Evolutionary conservation across 2,797 vertebrate genomes (phyloP).

Genomic region (Sebastes matsubarae): DNA sequence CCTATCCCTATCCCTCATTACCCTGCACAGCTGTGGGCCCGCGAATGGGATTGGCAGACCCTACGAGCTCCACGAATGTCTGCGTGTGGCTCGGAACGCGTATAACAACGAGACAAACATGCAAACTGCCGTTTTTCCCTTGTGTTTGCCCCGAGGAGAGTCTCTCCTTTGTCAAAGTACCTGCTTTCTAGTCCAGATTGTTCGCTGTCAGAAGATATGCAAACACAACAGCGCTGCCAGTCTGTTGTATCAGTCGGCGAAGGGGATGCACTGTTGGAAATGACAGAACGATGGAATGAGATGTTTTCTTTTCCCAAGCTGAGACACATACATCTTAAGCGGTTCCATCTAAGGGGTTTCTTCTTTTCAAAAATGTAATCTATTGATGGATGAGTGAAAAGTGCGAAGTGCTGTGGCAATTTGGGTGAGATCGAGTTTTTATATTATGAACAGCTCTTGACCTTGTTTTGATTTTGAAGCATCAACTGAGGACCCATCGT

Average conservation of each 20-base stretch:
- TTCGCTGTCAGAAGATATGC: slow-evolving; percentile 41
- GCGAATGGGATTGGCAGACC: slow-evolving; percentile 30
- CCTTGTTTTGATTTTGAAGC: neutral
- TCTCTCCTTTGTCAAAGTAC: slow-evolving; percentile 45
- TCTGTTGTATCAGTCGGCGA: slow-evolving; percentile 27
- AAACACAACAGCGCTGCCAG: slow-evolving; percentile 33
- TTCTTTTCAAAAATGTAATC: neutral
- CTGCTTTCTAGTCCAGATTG: slow-evolving; percentile 46
- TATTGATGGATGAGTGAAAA: neutral
- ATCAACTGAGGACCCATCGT: neutral
- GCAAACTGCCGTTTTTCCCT: slow-evolving; percentile 37
- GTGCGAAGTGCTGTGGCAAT: no score
- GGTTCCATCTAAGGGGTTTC: neutral
- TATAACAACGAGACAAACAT: slow-evolving; percentile 41
- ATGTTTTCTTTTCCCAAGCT: neutral
- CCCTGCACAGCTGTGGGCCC: slow-evolving; percentile 53
- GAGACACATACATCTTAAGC: neutral
- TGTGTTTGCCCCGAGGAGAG: slow-evolving; percentile 42
- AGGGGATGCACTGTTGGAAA: slow-evolving; percentile 17
- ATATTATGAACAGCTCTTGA: neutral
- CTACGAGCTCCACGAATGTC: slow-evolving; percentile 20
- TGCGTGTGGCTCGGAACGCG: slow-evolving; percentile 32
- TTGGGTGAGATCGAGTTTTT: neutral
- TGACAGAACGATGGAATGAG: slow-evolving; percentile 29
- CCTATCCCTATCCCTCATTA: slow-evolving; percentile 66